A percentile compares a stretch with the other conserved stretches of the same genome.
Evolutionary conservation across 2,113 vertebrate species (phyloP).

Genomic region (Hymenochirus boettgeri): DNA sequence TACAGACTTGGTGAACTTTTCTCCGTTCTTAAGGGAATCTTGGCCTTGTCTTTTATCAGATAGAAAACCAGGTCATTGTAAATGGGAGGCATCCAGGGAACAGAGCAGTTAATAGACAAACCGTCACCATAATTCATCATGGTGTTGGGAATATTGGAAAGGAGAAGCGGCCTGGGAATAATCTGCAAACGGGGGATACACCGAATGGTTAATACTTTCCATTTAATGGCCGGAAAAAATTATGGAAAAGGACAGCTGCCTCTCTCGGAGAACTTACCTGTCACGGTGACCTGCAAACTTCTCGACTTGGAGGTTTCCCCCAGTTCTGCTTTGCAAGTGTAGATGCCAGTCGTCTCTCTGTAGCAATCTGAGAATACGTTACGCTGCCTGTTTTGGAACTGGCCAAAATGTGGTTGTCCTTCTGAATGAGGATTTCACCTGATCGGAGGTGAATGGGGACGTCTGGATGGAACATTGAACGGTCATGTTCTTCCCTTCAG

Average conservation of each 20-base stretch:
- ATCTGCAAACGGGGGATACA: conserved; percentile 12
- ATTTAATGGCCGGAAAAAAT: too few species aligned
- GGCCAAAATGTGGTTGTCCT: conserved; percentile 57
- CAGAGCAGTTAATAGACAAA: neutral
- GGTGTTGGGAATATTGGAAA: neutral
- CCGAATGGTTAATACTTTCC: neutral
- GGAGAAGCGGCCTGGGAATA: conserved; percentile 1
- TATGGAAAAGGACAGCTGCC: neutral
- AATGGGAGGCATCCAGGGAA: neutral
- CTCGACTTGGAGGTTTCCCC: conserved; percentile 58
- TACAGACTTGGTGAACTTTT: conserved; percentile 20
- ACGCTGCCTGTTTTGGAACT: neutral
- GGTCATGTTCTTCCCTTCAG: conserved; percentile 58
- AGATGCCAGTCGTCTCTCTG: conserved; percentile 57
- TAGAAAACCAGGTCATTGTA: neutral
- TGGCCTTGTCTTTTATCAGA: neutral
- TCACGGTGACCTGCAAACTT: conserved; percentile 54
- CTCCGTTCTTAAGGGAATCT: neutral
- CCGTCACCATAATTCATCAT: neutral
- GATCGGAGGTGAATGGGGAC: conserved; percentile 8
- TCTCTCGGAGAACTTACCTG: conserved; percentile 51
- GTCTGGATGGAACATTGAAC: conserved; percentile 57
- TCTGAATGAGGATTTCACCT: conserved; percentile 64
- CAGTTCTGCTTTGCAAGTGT: conserved; percentile 66
- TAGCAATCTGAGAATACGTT: conserved; percentile 55